Conservation (phyloP, 1,140 invertebrate species). For the Vanessa atalanta region DNA sequence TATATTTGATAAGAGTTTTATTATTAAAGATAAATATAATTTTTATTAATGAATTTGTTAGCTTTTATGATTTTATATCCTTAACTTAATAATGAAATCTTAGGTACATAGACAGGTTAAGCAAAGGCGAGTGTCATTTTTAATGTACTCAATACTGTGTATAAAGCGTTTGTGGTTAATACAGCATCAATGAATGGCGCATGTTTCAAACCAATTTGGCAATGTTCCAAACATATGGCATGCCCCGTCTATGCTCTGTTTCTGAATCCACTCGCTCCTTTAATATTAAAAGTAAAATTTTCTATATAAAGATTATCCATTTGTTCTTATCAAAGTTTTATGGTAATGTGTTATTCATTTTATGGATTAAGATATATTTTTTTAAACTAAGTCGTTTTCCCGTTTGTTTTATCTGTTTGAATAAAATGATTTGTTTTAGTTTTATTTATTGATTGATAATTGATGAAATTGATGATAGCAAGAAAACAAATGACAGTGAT, state of each 20-base stretch:
- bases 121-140: neutral
- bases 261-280: constrained; percentile 26
- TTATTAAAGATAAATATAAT: no score
- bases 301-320: neutral
- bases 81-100: no score
- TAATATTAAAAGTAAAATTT: neutral
- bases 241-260: constrained; percentile 28
- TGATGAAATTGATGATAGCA: no score
- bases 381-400: no score
- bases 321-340: neutral
- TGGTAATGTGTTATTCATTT: neutral
- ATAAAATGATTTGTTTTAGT: no score
- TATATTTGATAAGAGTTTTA: no score
- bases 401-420: no score
- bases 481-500: no score
- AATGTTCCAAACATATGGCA: constrained; percentile 23
- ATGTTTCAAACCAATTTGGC: constrained; percentile 30
- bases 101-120: no score
- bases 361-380: neutral
- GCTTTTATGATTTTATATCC: no score
- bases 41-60: no score
- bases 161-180: constrained; percentile 7
- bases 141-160: neutral
- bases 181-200: constrained; percentile 19
- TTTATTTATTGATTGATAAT: no score